phyloP scores from a whole-genome alignment of 2,797 vertebrate genomes.

The Philypnodon macrostomus region DNA sequence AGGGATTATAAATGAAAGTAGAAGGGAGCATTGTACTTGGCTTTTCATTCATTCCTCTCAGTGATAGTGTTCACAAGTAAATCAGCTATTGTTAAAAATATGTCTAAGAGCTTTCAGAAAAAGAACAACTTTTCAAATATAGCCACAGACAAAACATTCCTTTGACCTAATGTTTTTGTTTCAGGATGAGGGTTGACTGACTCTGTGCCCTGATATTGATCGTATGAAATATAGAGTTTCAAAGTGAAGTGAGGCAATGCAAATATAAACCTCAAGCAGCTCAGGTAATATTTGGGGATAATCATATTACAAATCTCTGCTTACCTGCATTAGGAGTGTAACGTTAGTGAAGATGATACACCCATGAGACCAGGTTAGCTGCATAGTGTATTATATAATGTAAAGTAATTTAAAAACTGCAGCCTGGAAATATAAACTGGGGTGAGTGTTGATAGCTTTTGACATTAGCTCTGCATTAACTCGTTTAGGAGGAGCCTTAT shows the following conservation, averaged over 20 bases:
- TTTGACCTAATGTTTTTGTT: too few species aligned
- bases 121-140: too few species aligned
- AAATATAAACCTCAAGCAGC: neutral
- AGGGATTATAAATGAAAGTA: neutral
- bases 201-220: constrained; percentile 1
- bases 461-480: constrained; percentile 48
- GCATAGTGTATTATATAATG: constrained; percentile 45
- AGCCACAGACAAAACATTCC: too few species aligned
- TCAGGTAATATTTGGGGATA: neutral
- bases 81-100: too few species aligned
- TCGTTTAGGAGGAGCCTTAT: constrained; percentile 31
- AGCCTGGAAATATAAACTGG: constrained; percentile 48
- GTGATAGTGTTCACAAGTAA: too few species aligned
- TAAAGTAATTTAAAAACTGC: constrained; percentile 43
- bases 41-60: too few species aligned
- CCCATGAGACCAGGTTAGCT: constrained; percentile 47
- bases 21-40: too few species aligned
- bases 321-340: constrained; percentile 21
- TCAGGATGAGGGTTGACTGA: too few species aligned
- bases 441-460: constrained; percentile 35
- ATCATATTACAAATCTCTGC: neutral
- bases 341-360: constrained; percentile 35
- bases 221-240: too few species aligned
- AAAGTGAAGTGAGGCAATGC: neutral
- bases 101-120: too few species aligned